Base-by-base conservation (phyloP, 2,113 vertebrate species). In the Bubalus kerabau region DNA sequence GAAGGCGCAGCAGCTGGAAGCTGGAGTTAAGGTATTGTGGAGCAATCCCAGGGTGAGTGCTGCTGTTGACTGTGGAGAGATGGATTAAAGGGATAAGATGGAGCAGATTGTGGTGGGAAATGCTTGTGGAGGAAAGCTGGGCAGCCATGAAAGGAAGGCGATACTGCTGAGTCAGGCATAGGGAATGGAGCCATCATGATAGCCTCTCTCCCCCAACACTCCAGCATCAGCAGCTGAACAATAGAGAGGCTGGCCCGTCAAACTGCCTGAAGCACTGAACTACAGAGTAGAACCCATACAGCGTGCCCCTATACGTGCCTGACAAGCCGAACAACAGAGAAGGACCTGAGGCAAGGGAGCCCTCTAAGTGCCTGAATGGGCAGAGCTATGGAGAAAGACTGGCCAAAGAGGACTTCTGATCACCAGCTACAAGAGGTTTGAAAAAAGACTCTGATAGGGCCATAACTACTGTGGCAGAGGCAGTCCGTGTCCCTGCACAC, bases 111-210 rank as follows among this genome's bases (percentile, higher is more conserved):
- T 23, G 10, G n/a, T 40, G n/a, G 67, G 19, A 71, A 71, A 40
- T 12, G n/a, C n/a, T 12, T 71, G n/a, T 40, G 19, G 10, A 71
- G 67, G 19, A 40, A 40, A 71, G 19, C 67, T 2, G 4, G 10
- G n/a, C 19, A 71, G 19, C 67, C n/a, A 71, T 2, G 67, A 1
- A 71, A 23, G 19, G 2, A 71, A 71, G n/a, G 19, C 0, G 0
- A 12, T 12, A 23, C 19, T 23, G n/a, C n/a, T 40, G n/a, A 71
- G 67, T 40, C 17, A 40, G 11, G 19, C n/a, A 11, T 23, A 40
- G 6, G 67, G 5, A 40, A 10, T 23, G n/a, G 19, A 71, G 67
- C n/a, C 30, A 3, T 71, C 5, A 71, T 10, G 10, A 12, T 12
- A 40, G 67, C 10, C 19, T 71, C n/a, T 40, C 19, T 40, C 19